phyloP scores from a whole-genome alignment of 2,797 vertebrate species.

The Melanogrammus aeglefinus region DNA sequence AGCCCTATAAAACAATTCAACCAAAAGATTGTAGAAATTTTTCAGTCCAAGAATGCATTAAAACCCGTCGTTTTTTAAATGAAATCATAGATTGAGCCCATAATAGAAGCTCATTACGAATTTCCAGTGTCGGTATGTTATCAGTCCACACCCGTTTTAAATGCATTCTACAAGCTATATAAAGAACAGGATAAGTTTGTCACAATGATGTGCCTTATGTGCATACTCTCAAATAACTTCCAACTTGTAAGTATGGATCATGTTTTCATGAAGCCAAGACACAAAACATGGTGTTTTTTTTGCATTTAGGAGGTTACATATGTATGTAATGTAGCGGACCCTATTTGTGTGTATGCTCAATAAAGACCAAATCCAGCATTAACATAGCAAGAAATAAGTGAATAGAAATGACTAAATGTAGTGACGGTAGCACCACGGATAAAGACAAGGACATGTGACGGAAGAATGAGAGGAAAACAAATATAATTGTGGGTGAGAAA shows the following conservation, averaged over 20 bases:
- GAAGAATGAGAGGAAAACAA: conserved; percentile 59
- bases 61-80: conserved; percentile 39
- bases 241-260: conserved; percentile 9
- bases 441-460: conserved; percentile 34
- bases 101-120: conserved; percentile 33
- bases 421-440: conserved; percentile 19
- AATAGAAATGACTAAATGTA: not conserved
- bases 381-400: not conserved
- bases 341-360: not conserved
- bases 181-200: conserved; percentile 14
- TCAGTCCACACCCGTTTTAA: conserved; percentile 38
- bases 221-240: conserved; percentile 38
- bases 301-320: conserved; percentile 46
- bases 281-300: conserved; percentile 54
- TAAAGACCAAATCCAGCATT: not conserved
- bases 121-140: conserved; percentile 43
- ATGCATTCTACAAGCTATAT: conserved; percentile 22
- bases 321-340: not conserved
- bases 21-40: conserved; percentile 72
- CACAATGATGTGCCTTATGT: conserved; percentile 30
- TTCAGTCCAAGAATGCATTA: conserved; percentile 57
- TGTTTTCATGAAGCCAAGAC: conserved; percentile 53
- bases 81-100: conserved; percentile 41
- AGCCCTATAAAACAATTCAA: conserved; percentile 76
- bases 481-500: conserved; percentile 73